These are phyloP conservation scores for Drosophila anceps DNA, from an alignment of 2,888 invertebrate species.

Conservation along the genomic window DNA sequence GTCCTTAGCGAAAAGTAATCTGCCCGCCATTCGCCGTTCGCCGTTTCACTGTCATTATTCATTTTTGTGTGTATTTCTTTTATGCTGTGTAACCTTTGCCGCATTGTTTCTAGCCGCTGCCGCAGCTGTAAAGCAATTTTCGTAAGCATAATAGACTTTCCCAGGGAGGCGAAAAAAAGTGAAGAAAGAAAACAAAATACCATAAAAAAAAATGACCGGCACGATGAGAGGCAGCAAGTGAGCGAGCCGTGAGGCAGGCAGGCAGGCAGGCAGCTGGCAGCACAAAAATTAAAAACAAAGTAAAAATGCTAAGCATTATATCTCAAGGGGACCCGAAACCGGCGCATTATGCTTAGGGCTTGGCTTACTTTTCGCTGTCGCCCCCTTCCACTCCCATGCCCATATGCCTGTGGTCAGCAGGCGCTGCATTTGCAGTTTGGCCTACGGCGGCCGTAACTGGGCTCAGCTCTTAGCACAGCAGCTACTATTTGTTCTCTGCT, in stretches of 20 bases:
- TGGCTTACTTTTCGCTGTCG: slow-evolving; percentile 33
- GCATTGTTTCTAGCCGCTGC: slow-evolving; percentile 74
- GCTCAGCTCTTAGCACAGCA: slow-evolving; percentile 32
- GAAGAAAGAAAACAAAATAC: slow-evolving; percentile 60
- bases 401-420: slow-evolving; percentile 55
- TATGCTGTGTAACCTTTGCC: slow-evolving; percentile 78
- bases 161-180: slow-evolving; percentile 45
- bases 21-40: slow-evolving; percentile 13
- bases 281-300: slow-evolving; percentile 23
- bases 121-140: slow-evolving; percentile 78
- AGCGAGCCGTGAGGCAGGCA: not conserved
- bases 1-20: slow-evolving; percentile 60
- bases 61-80: slow-evolving; percentile 73
- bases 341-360: slow-evolving; percentile 53
- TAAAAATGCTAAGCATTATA: slow-evolving; percentile 72
- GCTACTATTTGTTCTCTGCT: slow-evolving; percentile 33
- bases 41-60: slow-evolving; percentile 72
- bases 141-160: slow-evolving; percentile 76
- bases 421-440: slow-evolving; percentile 32
- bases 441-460: slow-evolving; percentile 31
- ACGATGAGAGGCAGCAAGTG: slow-evolving; percentile 1
- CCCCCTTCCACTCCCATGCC: not conserved
- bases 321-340: slow-evolving; percentile 67
- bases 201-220: slow-evolving; percentile 60
- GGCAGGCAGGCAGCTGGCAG: slow-evolving; percentile 4